Conservation (phyloP, 2,113 vertebrate species). For the Eupsittula cactorum region DNA sequence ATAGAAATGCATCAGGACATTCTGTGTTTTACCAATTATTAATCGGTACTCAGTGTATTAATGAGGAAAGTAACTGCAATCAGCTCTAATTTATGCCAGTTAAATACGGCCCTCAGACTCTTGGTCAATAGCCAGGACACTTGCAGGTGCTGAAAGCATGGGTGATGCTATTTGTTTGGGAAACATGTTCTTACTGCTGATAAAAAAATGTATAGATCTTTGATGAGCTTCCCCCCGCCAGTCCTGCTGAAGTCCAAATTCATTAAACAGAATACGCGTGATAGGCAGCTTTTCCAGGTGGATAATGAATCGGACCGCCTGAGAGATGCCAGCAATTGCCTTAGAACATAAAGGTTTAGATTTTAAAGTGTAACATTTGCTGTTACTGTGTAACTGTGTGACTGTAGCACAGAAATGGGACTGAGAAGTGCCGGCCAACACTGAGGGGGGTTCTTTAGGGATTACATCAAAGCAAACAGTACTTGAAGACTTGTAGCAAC, state of each 20-base stretch:
- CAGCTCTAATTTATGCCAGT: constrained; percentile 43
- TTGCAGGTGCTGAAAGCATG: neutral
- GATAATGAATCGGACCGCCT: neutral
- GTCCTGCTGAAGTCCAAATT: neutral
- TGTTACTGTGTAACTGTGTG: neutral
- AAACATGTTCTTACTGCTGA: neutral
- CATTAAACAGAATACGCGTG: neutral
- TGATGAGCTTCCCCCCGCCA: neutral
- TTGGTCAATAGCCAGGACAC: constrained; percentile 44
- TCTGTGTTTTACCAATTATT: neutral
- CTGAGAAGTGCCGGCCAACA: neutral
- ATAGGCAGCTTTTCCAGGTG: neutral
- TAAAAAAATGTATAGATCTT: neutral
- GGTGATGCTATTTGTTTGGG: neutral
- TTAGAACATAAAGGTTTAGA: neutral
- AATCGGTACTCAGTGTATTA: constrained; percentile 34
- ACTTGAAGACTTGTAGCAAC: neutral
- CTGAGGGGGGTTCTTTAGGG: neutral
- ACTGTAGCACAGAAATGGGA: neutral
- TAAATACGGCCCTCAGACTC: neutral
- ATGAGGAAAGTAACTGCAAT: constrained; percentile 30
- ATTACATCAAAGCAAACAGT: neutral
- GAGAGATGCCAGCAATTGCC: neutral
- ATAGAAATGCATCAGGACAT: neutral
- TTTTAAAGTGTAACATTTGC: neutral